Percentiles rank a stretch among this genome's conserved stretches.
phyloP scores from a whole-genome alignment of 2,113 vertebrate genomes.

The Clupea harengus region DNA sequence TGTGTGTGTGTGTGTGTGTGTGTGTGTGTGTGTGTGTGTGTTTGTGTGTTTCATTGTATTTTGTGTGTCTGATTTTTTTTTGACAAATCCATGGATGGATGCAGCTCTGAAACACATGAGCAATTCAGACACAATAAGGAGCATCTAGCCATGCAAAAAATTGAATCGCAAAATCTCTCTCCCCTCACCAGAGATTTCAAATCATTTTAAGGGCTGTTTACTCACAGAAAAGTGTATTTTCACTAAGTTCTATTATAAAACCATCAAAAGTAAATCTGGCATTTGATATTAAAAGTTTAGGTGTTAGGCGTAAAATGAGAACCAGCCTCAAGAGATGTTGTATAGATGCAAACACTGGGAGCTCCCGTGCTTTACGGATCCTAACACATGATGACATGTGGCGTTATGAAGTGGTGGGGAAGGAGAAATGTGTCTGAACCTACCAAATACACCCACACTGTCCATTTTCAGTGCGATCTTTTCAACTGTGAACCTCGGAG shows the following conservation, averaged over 20 bases:
- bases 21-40: background rate
- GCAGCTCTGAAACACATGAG: constrained; percentile 29
- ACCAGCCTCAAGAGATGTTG: background rate
- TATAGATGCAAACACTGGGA: background rate
- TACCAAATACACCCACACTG: background rate
- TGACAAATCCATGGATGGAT: constrained; percentile 7
- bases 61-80: background rate
- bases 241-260: background rate
- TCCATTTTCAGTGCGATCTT: background rate
- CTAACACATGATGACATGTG: background rate
- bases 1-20: background rate
- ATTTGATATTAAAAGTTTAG: background rate
- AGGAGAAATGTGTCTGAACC: background rate
- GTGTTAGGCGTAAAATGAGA: background rate
- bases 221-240: constrained; percentile 37
- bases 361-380: background rate
- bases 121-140: constrained; percentile 19
- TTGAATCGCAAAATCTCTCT: constrained; percentile 33
- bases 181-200: constrained; percentile 44
- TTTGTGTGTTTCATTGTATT: background rate
- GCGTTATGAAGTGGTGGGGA: background rate
- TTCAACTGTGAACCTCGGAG: background rate
- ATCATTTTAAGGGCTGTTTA: constrained; percentile 39
- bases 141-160: constrained; percentile 49
- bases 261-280: background rate